Base-by-base conservation (phyloP, 2,888 invertebrate genomes). In the Galerucella nymphaeae region DNA sequence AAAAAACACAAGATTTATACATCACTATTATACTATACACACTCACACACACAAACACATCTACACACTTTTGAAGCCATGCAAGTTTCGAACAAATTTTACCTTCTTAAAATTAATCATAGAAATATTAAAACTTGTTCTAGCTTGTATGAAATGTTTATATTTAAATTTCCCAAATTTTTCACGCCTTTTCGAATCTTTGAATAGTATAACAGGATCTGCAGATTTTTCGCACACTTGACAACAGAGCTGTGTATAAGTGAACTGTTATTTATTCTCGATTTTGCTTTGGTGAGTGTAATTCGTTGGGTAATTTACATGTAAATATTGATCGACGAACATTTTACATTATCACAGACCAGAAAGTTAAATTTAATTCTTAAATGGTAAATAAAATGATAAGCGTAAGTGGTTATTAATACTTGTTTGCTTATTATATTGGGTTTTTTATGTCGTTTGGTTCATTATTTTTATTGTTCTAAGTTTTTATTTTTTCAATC, bases 1-100 rank as follows among this genome's bases (percentile, higher is more conserved):
- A 86, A 85, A 53, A 85, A 81, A 82, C 80, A 83, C 80, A 78
- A 79, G 38, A 62, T 78, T 76, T 80, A 79, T 80, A 80, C 79
- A 71, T 71, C 69, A 61, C 20, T 61, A 20, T 65, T 73, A 68
- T 50, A 58, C 55, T 18, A 57, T 67, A 75, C 76, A 78, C 63
- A 78, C 74, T 76, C 76, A 77, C 73, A 79, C 70, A 69, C 61
- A 73, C 76, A 66, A 65, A 55, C 55, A 76, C 70, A 70, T 55
- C 23, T 23, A 45, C 30, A 45, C 38, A 58, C 45, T 63, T 42
- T 65, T 57, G 2, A 14, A 14, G 4, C 16, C n/a, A 38, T 10
- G 5, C 13, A 57, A 18, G 20, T 45, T 45, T 45, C 11, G 45
- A 45, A 45, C 45, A 30, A 45, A 45, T 45, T 45, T 45, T 45